phyloP scores from a whole-genome alignment of 1,140 invertebrate species.

The Cotesia vestalis region DNA sequence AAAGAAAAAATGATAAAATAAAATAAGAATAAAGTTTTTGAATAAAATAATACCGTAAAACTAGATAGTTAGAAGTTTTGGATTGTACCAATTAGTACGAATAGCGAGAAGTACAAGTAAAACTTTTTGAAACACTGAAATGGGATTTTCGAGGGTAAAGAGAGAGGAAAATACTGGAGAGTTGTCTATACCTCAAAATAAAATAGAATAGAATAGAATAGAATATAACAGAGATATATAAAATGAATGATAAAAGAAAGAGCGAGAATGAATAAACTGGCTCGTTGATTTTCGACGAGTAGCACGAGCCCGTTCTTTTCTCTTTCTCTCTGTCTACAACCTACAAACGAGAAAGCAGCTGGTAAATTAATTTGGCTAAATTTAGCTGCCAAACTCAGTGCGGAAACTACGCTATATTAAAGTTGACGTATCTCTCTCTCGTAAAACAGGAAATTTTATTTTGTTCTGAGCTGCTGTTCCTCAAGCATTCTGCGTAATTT shows the following conservation, averaged over 20 bases:
- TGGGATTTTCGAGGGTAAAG: slow-evolving; percentile 15
- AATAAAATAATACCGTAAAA: slow-evolving; percentile 8
- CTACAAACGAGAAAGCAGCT: slow-evolving; percentile 24
- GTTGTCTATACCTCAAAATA: neutral
- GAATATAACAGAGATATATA: neutral
- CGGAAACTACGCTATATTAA: slow-evolving; percentile 32
- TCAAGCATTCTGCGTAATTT: neutral
- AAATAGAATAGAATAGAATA: neutral
- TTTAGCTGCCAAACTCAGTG: slow-evolving; percentile 36
- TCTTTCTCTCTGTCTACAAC: slow-evolving; percentile 20
- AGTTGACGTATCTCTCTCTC: slow-evolving; percentile 12
- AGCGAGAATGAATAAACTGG: slow-evolving; percentile 19
- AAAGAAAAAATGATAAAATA: neutral
- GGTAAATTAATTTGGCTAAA: slow-evolving; percentile 44
- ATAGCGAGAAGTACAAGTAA: slow-evolving; percentile 29
- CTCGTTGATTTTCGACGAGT: slow-evolving; percentile 30
- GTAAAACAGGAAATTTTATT: slow-evolving; percentile 7
- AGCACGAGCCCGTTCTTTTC: slow-evolving; percentile 20
- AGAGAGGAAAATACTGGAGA: slow-evolving; percentile 3
- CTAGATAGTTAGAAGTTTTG: slow-evolving; percentile 5
- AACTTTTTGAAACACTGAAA: slow-evolving; percentile 28
- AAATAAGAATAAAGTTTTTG: neutral
- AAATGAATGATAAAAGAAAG: slow-evolving; percentile 6
- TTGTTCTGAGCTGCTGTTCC: neutral
- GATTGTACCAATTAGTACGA: slow-evolving; percentile 28